These are phyloP conservation scores for Eucera pruinosa DNA, from an alignment of 2,888 invertebrate species.

Conservation along the genomic window DNA sequence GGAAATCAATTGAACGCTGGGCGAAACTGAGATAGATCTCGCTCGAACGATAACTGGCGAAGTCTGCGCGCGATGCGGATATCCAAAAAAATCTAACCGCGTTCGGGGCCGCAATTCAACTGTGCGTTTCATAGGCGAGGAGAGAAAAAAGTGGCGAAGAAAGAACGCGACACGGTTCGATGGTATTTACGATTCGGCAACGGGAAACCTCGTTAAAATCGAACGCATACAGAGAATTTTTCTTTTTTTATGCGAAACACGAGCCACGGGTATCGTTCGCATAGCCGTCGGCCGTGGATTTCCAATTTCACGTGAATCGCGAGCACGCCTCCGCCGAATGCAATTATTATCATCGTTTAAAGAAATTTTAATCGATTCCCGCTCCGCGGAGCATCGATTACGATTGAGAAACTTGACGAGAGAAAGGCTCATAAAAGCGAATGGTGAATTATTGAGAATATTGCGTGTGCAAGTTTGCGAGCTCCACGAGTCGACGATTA, in stretches of 20 bases:
- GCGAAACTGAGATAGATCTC: constrained; percentile 38
- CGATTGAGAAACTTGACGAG: constrained; percentile 14
- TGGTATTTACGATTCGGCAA: constrained; percentile 34
- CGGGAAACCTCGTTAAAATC: constrained; percentile 33
- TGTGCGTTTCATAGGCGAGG: too few relatives aligned
- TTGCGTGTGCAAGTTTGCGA: too few relatives aligned
- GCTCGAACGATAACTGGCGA: too few relatives aligned
- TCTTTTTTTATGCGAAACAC: constrained; percentile 1
- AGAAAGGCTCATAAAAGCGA: too few relatives aligned
- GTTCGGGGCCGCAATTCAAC: too few relatives aligned
- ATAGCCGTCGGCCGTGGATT: neutral
- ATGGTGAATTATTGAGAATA: too few relatives aligned
- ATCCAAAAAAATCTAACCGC: constrained; percentile 20
- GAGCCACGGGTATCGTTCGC: neutral
- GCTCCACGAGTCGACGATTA: too few relatives aligned
- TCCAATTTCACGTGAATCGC: constrained; percentile 21
- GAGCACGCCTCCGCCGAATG: neutral
- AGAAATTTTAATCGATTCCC: constrained; percentile 46
- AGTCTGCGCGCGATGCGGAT: too few relatives aligned
- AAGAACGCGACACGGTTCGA: constrained; percentile 8
- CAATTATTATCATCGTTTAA: constrained; percentile 38
- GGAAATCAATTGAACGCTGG: constrained; percentile 66
- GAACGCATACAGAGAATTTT: constrained; percentile 16
- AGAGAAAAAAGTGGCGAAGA: neutral
- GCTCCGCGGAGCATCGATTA: constrained; percentile 41